Base-by-base conservation (phyloP, 2,888 invertebrate genomes). In the Drosophila mimica region DNA sequence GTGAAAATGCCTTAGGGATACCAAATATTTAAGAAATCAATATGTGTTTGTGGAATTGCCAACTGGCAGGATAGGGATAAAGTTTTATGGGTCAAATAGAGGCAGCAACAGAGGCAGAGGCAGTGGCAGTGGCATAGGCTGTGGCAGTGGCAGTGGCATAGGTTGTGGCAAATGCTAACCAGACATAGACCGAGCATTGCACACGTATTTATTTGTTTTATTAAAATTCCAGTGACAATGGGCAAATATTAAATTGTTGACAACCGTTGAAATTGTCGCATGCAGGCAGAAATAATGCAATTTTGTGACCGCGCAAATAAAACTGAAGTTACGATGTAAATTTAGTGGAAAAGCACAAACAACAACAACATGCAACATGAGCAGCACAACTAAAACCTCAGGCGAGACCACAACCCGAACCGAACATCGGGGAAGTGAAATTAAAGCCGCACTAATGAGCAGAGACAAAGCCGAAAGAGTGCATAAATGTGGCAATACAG, bases 401-500 rank as follows among this genome's bases (percentile, higher is more conserved):
- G 57, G 65, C 66, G 31, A 40, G 60, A 34, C 40, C 67, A 46
- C 38, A 66, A 31, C 46, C 57, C 59, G 52, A 81, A 53, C 70
- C 63, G 66, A 82, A 63, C 66, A 67, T 65, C 83, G 71, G 77
- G 74, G 61, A 77, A 70, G 53, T 66, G 78, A 87, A 83, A 84
- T 89, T 89, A 90, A 87, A 84, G 91, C 75, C 89, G 64, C 89
- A 84, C 88, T 87, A 87, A 87, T 87, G 91, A 90, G 87, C 89
- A 87, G 71, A 71, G 82, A 90, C 89, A 83, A 82, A 79, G 76
- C 89, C 77, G 48, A 85, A 83, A 82, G 82, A 80, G 82, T 73
- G 79, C 75, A 70, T 71, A 81, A 70, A 81, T 86, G 83, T 28
- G 81, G 81, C 52, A 63, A 53, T 57, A 53, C 57, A 60, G 34